Conservation (phyloP, 2,888 invertebrate species). For the Unio delphinus region DNA sequence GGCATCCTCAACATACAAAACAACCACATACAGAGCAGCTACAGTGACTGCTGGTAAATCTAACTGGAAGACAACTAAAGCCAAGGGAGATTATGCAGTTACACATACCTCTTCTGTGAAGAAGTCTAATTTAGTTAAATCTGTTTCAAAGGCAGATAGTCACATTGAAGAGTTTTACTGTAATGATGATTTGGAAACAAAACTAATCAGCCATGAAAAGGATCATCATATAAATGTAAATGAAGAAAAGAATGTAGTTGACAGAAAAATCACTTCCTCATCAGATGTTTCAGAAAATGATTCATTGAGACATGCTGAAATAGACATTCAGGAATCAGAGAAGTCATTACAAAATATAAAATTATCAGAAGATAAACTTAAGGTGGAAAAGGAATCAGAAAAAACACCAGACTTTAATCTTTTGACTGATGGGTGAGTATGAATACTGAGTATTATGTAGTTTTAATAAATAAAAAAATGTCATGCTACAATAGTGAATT, state of each 20-base stretch:
- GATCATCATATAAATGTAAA: constrained; percentile 1
- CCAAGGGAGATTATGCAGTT: too few species aligned
- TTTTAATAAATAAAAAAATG: background rate
- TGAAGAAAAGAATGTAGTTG: background rate
- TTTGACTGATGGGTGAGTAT: constrained; percentile 18
- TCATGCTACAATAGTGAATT: background rate
- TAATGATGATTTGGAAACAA: background rate
- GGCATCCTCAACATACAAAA: constrained; percentile 30
- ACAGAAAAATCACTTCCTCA: background rate
- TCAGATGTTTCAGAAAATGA: too few species aligned
- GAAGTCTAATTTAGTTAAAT: too few species aligned
- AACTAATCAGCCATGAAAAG: constrained; percentile 1
- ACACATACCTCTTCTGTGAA: too few species aligned
- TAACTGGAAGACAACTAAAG: too few species aligned
- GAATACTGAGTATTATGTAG: background rate
- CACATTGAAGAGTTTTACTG: too few species aligned
- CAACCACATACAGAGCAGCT: constrained; percentile 23
- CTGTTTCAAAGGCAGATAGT: too few species aligned
- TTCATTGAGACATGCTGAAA: background rate
- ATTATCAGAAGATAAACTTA: background rate
- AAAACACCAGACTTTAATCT: constrained; percentile 11
- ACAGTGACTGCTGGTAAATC: constrained; percentile 5
- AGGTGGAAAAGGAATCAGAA: constrained; percentile 1
- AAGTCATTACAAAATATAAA: background rate
- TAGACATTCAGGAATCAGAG: background rate